phyloP scores from a whole-genome alignment of 2,888 invertebrate genomes.

The Sepioteuthis lessoniana region DNA sequence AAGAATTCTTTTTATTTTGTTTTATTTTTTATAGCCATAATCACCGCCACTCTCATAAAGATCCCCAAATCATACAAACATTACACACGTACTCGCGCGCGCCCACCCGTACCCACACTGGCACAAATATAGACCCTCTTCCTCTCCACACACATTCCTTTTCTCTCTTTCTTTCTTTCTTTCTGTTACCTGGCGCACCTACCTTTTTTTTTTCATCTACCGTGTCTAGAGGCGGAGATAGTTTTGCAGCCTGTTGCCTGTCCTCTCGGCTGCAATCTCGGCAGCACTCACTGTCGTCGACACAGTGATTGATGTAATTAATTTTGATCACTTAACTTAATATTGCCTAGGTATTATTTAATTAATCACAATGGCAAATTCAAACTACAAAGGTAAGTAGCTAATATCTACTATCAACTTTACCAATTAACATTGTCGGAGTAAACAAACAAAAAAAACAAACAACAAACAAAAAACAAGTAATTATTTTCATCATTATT shows the following conservation, averaged over 20 bases:
- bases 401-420: not conserved
- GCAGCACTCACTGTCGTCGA: not conserved
- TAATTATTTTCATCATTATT: not conserved
- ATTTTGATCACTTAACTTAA: not conserved
- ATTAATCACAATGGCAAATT: conserved; percentile 10
- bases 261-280: not conserved
- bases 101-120: not conserved
- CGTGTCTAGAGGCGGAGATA: not conserved
- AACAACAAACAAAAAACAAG: no score
- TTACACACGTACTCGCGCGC: not conserved
- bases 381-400: not conserved
- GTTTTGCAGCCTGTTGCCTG: not conserved
- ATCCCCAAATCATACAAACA: not conserved
- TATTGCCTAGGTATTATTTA: not conserved
- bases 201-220: not conserved
- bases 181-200: no score
- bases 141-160: not conserved
- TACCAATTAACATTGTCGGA: not conserved
- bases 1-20: not conserved
- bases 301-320: not conserved
- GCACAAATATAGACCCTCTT: not conserved
- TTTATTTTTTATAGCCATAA: not conserved
- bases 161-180: not conserved
- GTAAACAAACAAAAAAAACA: not conserved
- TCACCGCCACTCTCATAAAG: not conserved